phyloP scores from a whole-genome alignment of 2,888 invertebrate species.

The Uropetala carovei region DNA sequence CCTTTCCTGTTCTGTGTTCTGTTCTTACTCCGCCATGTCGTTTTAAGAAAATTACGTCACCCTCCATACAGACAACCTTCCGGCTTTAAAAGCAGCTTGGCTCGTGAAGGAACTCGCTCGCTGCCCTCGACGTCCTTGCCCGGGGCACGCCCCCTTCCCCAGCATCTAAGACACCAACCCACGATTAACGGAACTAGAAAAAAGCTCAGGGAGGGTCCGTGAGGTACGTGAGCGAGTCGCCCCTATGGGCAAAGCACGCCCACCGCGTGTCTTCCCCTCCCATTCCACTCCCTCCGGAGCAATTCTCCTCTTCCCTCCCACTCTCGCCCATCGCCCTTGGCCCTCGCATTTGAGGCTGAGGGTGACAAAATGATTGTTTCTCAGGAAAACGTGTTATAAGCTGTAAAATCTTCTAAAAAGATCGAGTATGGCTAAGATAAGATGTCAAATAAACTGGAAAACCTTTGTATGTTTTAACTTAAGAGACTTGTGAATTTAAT shows the following conservation, averaged over 20 bases:
- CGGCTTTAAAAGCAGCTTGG: background rate
- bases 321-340: too few species aligned
- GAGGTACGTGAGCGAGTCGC: too few species aligned
- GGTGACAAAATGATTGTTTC: too few species aligned
- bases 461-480: too few species aligned
- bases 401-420: too few species aligned
- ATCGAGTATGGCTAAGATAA: too few species aligned
- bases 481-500: too few species aligned
- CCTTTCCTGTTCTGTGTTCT: too few species aligned
- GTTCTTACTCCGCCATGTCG: background rate
- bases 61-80: background rate
- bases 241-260: background rate
- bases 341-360: too few species aligned
- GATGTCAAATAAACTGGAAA: too few species aligned
- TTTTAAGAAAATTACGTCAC: background rate
- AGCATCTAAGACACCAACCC: too few species aligned
- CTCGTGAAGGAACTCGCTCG: background rate
- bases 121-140: constrained; percentile 27
- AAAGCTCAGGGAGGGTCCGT: background rate
- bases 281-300: background rate
- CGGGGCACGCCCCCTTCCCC: background rate
- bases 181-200: background rate
- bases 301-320: background rate
- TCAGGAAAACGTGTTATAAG: too few species aligned
- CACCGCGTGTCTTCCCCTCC: background rate